Percentiles rank a stretch among this genome's conserved stretches.
Evolutionary conservation across 1,140 invertebrate species (phyloP).

Genomic region (Drosophila novamexicana): DNA sequence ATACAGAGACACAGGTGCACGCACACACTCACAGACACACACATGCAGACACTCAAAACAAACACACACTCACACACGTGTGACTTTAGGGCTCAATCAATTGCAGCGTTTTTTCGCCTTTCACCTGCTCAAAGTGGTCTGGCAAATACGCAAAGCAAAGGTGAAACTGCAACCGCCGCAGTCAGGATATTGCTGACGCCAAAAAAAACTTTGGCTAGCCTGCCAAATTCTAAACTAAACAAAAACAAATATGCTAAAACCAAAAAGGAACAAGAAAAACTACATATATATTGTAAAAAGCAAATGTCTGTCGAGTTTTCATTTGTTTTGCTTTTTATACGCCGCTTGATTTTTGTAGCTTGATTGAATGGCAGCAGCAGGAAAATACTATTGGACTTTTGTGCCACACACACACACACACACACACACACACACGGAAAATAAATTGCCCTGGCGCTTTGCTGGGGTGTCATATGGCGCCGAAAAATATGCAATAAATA

Average conservation of each 20-base stretch:
- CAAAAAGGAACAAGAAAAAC: slow-evolving; percentile 14
- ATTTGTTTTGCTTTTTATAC: slow-evolving; percentile 59
- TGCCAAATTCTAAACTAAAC: slow-evolving; percentile 45
- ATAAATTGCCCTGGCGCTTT: slow-evolving; percentile 16
- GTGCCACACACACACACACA: slow-evolving; percentile 22
- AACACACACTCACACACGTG: slow-evolving; percentile 10
- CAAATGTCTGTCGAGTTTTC: slow-evolving; percentile 65
- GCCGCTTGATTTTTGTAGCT: slow-evolving; percentile 58
- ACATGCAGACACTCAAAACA: slow-evolving; percentile 1
- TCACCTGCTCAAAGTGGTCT: slow-evolving; percentile 16
- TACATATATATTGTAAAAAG: slow-evolving; percentile 4
- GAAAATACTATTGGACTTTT: slow-evolving; percentile 29
- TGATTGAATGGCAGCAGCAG: slow-evolving; percentile 59
- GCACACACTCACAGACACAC: not conserved
- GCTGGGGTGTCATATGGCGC: slow-evolving; percentile 59
- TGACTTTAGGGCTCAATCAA: slow-evolving; percentile 25
- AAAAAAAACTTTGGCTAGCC: slow-evolving; percentile 75
- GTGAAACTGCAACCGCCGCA: slow-evolving; percentile 50
- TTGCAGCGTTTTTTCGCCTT: slow-evolving; percentile 19
- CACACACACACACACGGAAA: not conserved
- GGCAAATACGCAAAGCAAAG: slow-evolving; percentile 52
- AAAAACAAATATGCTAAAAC: slow-evolving; percentile 26
- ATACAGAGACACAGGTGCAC: not conserved
- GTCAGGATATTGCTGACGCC: slow-evolving; percentile 73
- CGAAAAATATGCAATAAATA: slow-evolving; percentile 80